Base-by-base conservation (phyloP, 1,140 invertebrate genomes). In the Gryllus bimaculatus region DNA sequence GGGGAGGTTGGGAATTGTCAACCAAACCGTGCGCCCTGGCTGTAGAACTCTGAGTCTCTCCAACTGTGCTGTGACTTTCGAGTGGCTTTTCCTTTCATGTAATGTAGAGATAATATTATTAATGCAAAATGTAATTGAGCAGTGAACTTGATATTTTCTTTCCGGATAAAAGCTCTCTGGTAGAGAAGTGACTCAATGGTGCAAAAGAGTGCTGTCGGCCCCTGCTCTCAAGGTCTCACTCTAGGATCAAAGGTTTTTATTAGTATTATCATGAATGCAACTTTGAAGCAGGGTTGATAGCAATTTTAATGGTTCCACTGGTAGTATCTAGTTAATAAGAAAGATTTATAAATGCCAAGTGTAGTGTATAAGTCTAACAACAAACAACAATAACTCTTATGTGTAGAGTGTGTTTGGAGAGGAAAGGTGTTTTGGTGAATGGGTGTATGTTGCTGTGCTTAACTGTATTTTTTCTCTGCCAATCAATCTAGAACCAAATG, bases 41-140 rank as follows among this genome's bases (percentile, higher is more conserved):
- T 39, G 26, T 39, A 39, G 26, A 73, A 39, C 76, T 47, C 76
- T 77, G 47, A 74, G 48, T 75, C 54, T 78, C 76, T 78, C 73
- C 79, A 80, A 80, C 79, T 80, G 79, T 80, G 79, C 79, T 80
- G 79, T 80, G 79, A 80, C 79, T 77, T 77, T 74, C 76, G 66
- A 80, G 79, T 80, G 79, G 76, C 76, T 80, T 80, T 80, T 54
- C 66, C 66, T 79, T 79, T 77, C 47, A 77, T 77, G 47, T 77
- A 77, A 77, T 48, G 47, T 77, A n/a, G 39, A 47, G 39, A 48
- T 47, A 48, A 47, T 48, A 47, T 73, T 78, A 47, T 75, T 48
- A 75, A 66, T 66, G 48, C 26, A 80, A 80, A 74, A 74, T 18
- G 73, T 80, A n/a, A 74, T 74, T 73, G 12, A 8, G 21, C 26